phyloP scores from a whole-genome alignment of 2,888 invertebrate species.

The Tricholauxania praeusta region DNA sequence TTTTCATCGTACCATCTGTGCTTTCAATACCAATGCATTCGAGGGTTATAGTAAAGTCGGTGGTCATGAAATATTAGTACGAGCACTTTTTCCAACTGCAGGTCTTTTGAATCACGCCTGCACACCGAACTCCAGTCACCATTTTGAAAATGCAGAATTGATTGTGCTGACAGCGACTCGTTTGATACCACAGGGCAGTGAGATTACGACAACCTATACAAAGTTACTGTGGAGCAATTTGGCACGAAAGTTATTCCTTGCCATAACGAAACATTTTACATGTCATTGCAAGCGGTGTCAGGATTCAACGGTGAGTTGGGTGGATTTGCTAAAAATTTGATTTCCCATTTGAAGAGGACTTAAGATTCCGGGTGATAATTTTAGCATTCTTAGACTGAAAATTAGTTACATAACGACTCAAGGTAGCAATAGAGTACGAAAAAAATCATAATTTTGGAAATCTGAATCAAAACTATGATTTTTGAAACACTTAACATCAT shows the following conservation, averaged over 20 bases:
- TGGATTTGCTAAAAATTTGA: no score
- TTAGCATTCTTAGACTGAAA: no score
- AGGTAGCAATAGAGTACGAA: no score
- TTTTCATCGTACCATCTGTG: constrained; percentile 64
- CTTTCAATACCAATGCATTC: constrained; percentile 67
- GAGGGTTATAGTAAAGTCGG: constrained; percentile 59
- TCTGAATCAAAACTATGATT: no score
- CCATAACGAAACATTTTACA: constrained; percentile 75
- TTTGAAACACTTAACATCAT: no score
- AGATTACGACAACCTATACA: constrained; percentile 78
- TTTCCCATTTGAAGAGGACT: no score
- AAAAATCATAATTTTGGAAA: no score
- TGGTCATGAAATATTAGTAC: constrained; percentile 67
- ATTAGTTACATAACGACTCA: no score
- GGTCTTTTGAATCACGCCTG: constrained; percentile 81
- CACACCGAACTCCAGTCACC: constrained; percentile 78
- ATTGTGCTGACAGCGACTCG: constrained; percentile 74
- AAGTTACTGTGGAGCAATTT: constrained; percentile 79
- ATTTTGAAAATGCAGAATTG: constrained; percentile 72
- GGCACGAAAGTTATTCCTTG: constrained; percentile 74
- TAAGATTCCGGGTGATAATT: no score
- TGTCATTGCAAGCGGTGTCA: constrained; percentile 77
- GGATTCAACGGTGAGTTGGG: constrained; percentile 75
- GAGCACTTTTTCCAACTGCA: constrained; percentile 77
- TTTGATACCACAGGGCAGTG: constrained; percentile 74